Conservation (phyloP, 2,113 vertebrate species). For the Todiramphus saurophagus region DNA sequence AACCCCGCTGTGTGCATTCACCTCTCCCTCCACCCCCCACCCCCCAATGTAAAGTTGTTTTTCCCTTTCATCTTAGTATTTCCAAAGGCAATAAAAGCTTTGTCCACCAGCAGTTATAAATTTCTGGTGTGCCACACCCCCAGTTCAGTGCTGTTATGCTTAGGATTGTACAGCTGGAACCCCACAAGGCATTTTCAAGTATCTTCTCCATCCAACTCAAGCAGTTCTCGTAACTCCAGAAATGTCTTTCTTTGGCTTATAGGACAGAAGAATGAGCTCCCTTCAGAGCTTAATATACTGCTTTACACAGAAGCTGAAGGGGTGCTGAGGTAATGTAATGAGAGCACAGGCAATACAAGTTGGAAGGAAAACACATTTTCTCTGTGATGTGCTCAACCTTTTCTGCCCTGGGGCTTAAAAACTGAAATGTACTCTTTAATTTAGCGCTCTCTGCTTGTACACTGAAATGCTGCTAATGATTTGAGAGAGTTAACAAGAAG, state of each 20-base stretch:
- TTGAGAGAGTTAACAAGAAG: slow-evolving; percentile 44
- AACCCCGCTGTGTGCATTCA: background rate
- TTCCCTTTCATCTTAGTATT: background rate
- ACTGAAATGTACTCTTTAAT: slow-evolving; percentile 59
- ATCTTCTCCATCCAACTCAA: slow-evolving; percentile 39
- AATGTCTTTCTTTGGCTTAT: slow-evolving; percentile 27
- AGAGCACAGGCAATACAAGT: slow-evolving; percentile 35
- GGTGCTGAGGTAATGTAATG: slow-evolving; percentile 32
- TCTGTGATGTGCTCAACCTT: slow-evolving; percentile 59
- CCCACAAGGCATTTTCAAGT: slow-evolving; percentile 19
- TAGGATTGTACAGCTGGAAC: slow-evolving; percentile 2
- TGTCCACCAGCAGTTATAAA: slow-evolving; percentile 12
- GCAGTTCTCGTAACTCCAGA: slow-evolving; percentile 26
- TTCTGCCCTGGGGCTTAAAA: slow-evolving; percentile 63
- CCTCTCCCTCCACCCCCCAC: background rate
- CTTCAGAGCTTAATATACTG: slow-evolving; percentile 47
- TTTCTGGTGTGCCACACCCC: slow-evolving; percentile 21
- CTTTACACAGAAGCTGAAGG: background rate
- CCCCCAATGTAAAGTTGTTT: background rate
- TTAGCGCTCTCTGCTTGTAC: slow-evolving; percentile 26
- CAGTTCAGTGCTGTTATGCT: background rate
- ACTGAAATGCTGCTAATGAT: slow-evolving; percentile 35
- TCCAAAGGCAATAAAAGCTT: slow-evolving; percentile 10
- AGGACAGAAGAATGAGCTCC: slow-evolving; percentile 48
- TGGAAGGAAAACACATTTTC: slow-evolving; percentile 65